phyloP scores from a whole-genome alignment of 2,113 vertebrate genomes.

The Solea senegalensis region DNA sequence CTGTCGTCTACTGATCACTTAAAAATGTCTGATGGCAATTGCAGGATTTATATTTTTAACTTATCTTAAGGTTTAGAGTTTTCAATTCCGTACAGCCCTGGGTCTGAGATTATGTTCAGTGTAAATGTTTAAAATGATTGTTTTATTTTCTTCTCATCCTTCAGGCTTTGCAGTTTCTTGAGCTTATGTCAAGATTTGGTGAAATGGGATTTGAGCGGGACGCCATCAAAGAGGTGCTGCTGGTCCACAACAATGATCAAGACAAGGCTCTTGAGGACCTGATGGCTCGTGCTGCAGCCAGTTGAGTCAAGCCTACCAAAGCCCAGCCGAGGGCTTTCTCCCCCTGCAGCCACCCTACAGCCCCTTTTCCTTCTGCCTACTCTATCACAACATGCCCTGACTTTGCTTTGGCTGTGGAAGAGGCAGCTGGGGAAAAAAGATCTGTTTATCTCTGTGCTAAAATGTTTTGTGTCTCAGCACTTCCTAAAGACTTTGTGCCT shows the following conservation, averaged over 20 bases:
- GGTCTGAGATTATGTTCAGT: too few relatives aligned
- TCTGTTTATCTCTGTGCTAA: conserved; percentile 64
- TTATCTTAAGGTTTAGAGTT: too few relatives aligned
- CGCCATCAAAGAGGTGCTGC: conserved; percentile 94
- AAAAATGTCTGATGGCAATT: too few relatives aligned
- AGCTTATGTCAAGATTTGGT: conserved; percentile 97
- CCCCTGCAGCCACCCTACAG: conserved; percentile 52
- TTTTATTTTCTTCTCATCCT: neutral
- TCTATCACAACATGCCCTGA: conserved; percentile 53
- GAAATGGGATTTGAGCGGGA: conserved; percentile 98
- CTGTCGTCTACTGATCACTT: too few relatives aligned
- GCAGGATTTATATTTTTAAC: too few relatives aligned
- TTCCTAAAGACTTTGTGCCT: conserved; percentile 67
- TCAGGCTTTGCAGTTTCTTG: conserved; percentile 93
- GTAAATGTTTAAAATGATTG: too few relatives aligned
- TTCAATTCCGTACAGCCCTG: too few relatives aligned
- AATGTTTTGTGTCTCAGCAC: conserved; percentile 64
- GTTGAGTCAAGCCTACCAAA: conserved; percentile 82
- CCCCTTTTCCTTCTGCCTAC: conserved; percentile 52
- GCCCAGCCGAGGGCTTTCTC: conserved; percentile 41
- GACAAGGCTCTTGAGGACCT: conserved; percentile 96
- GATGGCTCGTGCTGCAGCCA: conserved; percentile 92
- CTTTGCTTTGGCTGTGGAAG: conserved; percentile 58
- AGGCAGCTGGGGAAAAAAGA: conserved; percentile 45
- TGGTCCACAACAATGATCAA: conserved; percentile 95